Conservation (phyloP, 2,113 vertebrate species). For the Salminus brasiliensis region DNA sequence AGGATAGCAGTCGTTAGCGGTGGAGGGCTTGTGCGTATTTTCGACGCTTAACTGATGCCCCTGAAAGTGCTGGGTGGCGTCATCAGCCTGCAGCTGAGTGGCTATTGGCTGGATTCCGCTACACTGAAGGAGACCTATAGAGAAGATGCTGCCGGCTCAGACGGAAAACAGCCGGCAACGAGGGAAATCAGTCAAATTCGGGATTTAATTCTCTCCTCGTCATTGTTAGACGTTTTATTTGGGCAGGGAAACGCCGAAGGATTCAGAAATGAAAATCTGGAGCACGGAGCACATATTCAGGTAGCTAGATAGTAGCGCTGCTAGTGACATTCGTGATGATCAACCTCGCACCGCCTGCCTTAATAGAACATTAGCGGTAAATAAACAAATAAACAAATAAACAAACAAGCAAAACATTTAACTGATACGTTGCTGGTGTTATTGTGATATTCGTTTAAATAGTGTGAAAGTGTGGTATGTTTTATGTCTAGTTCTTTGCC, state of each 20-base stretch:
- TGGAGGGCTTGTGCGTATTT: background rate
- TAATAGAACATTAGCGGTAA: too few relatives aligned
- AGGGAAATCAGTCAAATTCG: background rate
- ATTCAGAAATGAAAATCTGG: constrained; percentile 77
- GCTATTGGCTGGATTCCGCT: constrained; percentile 41
- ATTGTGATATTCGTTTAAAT: too few relatives aligned
- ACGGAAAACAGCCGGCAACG: too few relatives aligned
- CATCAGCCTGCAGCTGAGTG: background rate
- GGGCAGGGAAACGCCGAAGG: too few relatives aligned
- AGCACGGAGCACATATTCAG: constrained; percentile 82
- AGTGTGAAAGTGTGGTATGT: too few relatives aligned
- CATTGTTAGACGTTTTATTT: too few relatives aligned
- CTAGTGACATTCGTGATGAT: background rate
- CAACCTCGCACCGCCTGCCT: background rate
- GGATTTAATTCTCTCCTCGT: too few relatives aligned
- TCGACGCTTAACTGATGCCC: constrained; percentile 24
- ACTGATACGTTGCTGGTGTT: too few relatives aligned
- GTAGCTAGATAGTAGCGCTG: constrained; percentile 58
- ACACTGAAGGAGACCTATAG: background rate
- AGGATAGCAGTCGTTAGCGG: too few relatives aligned
- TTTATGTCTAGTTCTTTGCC: too few relatives aligned
- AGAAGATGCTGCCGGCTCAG: constrained; percentile 32
- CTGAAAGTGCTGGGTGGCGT: background rate
- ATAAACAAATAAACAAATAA: too few relatives aligned
- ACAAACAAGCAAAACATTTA: too few relatives aligned